Percentiles rank a stretch among this genome's conserved stretches.
Conservation (phyloP, 2,113 vertebrate species). For the Neogobius melanostomus region DNA sequence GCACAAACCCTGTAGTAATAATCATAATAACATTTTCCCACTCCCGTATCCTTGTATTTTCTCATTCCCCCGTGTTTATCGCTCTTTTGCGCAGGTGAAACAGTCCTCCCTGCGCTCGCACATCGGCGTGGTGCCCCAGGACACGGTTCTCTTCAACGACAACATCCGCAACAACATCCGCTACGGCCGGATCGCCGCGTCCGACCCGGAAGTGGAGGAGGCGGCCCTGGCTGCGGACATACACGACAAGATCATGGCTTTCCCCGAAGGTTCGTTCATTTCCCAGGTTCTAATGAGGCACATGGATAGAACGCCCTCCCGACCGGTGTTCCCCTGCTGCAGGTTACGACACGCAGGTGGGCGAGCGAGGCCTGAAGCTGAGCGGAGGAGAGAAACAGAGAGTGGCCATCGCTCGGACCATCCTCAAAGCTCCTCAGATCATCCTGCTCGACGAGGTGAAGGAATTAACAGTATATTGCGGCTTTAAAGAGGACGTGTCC, state of each 20-base stretch:
- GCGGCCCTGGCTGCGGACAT: conserved; percentile 90
- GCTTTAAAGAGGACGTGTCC: too few species aligned
- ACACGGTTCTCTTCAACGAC: conserved; percentile 95
- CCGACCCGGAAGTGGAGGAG: conserved; percentile 85
- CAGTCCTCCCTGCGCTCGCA: conserved; percentile 86
- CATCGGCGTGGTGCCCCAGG: conserved; percentile 96
- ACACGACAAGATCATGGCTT: conserved; percentile 85
- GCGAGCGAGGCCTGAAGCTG: conserved; percentile 93
- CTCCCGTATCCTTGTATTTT: too few species aligned
- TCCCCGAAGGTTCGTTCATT: conserved; percentile 82
- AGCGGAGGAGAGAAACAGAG: conserved; percentile 97
- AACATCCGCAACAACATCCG: conserved; percentile 92
- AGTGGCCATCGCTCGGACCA: conserved; percentile 92
- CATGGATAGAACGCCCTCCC: too few species aligned
- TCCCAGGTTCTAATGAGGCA: too few species aligned
- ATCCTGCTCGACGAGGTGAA: conserved; percentile 90
- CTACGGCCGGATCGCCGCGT: conserved; percentile 86
- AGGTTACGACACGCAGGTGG: conserved; percentile 94
- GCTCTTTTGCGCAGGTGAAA: conserved; percentile 78
- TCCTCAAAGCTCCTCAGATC: conserved; percentile 91
- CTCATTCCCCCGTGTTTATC: too few species aligned
- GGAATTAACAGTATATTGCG: too few species aligned
- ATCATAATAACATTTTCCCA: too few species aligned
- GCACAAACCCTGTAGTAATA: too few species aligned
- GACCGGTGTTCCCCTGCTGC: not conserved